Evolutionary conservation across 2,888 invertebrate species (phyloP).

Genomic region (Platypus cylindrus): DNA sequence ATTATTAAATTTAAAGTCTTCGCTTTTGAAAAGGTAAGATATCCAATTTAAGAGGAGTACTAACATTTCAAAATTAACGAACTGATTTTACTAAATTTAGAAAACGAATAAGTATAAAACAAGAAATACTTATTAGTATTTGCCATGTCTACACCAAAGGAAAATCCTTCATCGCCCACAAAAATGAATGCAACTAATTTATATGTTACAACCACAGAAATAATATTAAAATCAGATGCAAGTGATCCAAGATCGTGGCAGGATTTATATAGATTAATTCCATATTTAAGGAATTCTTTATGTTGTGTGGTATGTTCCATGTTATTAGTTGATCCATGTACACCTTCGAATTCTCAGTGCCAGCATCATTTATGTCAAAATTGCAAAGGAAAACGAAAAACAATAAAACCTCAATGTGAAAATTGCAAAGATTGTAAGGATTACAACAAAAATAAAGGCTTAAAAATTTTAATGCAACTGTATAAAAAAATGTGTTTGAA

Average conservation of each 20-base stretch:
- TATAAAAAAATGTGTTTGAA: conserved; percentile 82
- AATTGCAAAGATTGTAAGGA: conserved; percentile 76
- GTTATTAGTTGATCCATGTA: conserved; percentile 68
- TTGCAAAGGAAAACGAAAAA: conserved; percentile 75
- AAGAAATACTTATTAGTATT: too few species aligned
- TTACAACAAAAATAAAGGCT: conserved; percentile 69
- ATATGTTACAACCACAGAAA: conserved; percentile 69
- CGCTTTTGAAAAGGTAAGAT: too few species aligned
- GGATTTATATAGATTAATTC: conserved; percentile 71
- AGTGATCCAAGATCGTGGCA: conserved; percentile 62
- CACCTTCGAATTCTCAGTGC: conserved; percentile 65
- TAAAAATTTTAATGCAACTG: conserved; percentile 72
- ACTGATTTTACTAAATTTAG: too few species aligned
- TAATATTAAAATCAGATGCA: conserved; percentile 62
- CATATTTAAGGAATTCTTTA: conserved; percentile 73
- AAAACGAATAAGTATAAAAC: too few species aligned
- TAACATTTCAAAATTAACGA: too few species aligned
- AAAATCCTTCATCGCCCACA: conserved; percentile 10
- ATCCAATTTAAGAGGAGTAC: too few species aligned
- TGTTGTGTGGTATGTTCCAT: conserved; percentile 84
- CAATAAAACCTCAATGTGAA: conserved; percentile 69
- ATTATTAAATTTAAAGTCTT: too few species aligned
- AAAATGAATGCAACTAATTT: conserved; percentile 70
- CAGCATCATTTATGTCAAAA: conserved; percentile 80
- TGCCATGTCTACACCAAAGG: conserved; percentile 7